Evolutionary conservation across 2,888 invertebrate genomes (phyloP).

Genomic region (Pyrrhosoma nymphula): DNA sequence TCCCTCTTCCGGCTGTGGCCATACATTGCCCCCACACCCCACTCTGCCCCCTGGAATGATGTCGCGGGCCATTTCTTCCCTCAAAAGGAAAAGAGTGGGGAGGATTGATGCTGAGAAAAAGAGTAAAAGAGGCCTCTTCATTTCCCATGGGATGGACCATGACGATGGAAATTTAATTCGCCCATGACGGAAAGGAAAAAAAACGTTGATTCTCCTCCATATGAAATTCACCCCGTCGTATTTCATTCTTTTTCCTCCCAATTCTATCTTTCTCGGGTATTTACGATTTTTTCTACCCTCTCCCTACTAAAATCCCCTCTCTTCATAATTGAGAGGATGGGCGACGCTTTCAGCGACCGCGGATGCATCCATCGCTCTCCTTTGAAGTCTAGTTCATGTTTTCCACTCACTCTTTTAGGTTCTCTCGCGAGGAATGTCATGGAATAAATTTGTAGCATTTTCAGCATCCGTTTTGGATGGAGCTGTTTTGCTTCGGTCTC

Average conservation of each 20-base stretch:
- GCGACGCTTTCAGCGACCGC: background rate
- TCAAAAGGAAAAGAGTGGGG: background rate
- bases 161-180: constrained; percentile 35
- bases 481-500: background rate
- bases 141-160: background rate
- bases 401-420: background rate
- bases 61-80: background rate
- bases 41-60: background rate
- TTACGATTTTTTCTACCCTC: background rate
- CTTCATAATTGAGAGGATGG: background rate
- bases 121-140: background rate
- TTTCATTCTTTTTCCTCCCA: background rate
- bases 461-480: background rate
- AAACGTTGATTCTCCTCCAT: background rate
- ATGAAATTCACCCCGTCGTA: background rate
- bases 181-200: background rate
- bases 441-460: background rate
- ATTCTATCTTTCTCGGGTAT: background rate
- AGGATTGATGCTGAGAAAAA: background rate
- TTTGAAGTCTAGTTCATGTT: background rate
- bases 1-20: background rate
- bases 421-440: background rate
- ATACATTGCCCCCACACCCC: background rate
- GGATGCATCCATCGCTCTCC: background rate
- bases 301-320: background rate